Evolutionary conservation across 92 coral and sea anemone species (phyloP), one percentile per base, ranked within the genome.

Genomic region (Epizoanthus scotinus): DNA sequence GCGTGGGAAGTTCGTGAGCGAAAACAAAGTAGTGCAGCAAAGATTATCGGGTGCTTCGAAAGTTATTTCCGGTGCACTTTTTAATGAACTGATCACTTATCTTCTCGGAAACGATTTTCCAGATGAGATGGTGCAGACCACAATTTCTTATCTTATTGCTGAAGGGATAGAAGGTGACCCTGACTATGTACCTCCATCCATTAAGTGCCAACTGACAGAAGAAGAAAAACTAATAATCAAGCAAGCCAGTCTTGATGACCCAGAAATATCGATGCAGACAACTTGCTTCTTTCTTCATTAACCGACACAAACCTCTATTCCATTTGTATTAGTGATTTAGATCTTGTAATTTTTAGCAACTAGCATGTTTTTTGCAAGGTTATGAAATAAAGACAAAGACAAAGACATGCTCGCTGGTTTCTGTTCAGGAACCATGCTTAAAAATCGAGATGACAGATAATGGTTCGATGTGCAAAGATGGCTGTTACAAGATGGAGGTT

Each of bases 401-500:
- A n/a, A n/a, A n/a, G n/a, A 4, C 20, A 14, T 54, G 59, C 20
- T 54, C 59, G 2, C 17, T 6, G 59, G 17, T 3, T n/a, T 6
- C 59, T 54, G 18, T 1, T 8, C 20, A 14, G 18, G 17, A n/a
- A 54, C 17, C 18, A 54, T 54, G 59, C 59, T 54, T 8, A 54
- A 54, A 54, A 18, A 54, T 54, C 59, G 59, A 54, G 59, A 54
- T 54, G 59, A 18, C 8, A 54, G 59, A 54, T 54, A 2, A 5
- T 54, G 59, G 59, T n/a, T 54, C 3, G 59, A 54, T 18, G 20
- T 54, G 20, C 59, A 18, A 70, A 70, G 54, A 27, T 40, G 77
- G 55, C 56, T 5, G 29, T 70, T 70, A 49, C 77, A 2, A 49
- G 77, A 19, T 40, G 77, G 77, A 49, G 54, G 47, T 70, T 70